phyloP scores from a whole-genome alignment of 2,888 invertebrate species.

The Orgyia antiqua region DNA sequence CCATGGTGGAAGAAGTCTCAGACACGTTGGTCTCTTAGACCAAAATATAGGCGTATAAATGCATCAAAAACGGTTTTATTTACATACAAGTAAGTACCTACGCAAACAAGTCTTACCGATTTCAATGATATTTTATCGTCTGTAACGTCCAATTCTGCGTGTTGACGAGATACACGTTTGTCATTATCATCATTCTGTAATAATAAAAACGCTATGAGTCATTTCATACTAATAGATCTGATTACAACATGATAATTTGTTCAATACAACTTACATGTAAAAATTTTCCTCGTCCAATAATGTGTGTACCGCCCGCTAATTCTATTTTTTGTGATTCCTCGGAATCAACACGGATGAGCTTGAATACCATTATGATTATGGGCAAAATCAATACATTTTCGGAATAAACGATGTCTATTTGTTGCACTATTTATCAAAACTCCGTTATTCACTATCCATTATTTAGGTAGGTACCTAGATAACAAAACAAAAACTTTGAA shows the following conservation, averaged over 20 bases:
- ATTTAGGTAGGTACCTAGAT: too few species aligned
- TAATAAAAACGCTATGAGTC: background rate
- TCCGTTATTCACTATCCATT: too few species aligned
- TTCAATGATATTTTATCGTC: conserved; percentile 50
- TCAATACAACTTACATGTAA: conserved; percentile 40
- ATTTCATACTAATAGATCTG: background rate
- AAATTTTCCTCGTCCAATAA: conserved; percentile 57
- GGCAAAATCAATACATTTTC: too few species aligned
- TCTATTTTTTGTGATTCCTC: conserved; percentile 43
- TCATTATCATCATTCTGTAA: conserved; percentile 61
- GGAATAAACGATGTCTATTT: too few species aligned
- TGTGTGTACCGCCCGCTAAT: conserved; percentile 43
- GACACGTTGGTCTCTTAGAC: too few species aligned
- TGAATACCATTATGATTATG: conserved; percentile 51
- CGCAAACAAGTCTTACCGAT: conserved; percentile 50
- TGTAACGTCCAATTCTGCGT: conserved; percentile 62
- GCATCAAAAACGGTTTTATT: too few species aligned
- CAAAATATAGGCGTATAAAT: too few species aligned
- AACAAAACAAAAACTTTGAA: too few species aligned
- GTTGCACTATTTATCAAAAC: too few species aligned
- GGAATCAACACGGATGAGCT: conserved; percentile 50
- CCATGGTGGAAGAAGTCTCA: too few species aligned
- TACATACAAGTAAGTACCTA: too few species aligned
- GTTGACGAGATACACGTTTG: conserved; percentile 72
- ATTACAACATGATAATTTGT: background rate